These are phyloP conservation scores for Linyphia triangularis DNA, from an alignment of 2,888 invertebrate genomes.

Conservation along the genomic window DNA sequence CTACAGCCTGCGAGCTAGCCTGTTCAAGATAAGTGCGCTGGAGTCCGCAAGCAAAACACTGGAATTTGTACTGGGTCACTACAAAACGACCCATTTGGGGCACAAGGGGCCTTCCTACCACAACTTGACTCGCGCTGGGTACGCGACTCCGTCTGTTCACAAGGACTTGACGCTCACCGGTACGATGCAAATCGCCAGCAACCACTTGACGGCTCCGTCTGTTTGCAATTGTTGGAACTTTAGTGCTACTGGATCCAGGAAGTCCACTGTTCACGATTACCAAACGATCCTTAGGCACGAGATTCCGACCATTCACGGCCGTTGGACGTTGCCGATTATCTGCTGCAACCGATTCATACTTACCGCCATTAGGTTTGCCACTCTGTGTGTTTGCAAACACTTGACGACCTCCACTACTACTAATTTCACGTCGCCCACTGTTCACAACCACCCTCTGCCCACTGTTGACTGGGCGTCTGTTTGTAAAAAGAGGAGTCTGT, in stretches of 20 bases:
- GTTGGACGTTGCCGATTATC: no score
- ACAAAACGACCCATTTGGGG: not conserved
- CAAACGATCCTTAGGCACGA: no score
- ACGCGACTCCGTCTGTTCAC: not conserved
- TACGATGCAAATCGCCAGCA: not conserved
- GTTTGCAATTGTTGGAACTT: no score
- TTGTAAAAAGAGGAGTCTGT: not conserved
- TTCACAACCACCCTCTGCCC: no score
- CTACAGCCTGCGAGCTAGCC: not conserved
- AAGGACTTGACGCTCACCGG: not conserved
- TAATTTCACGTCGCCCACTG: no score
- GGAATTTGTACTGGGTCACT: conserved; percentile 2
- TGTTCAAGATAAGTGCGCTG: not conserved
- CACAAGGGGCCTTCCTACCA: not conserved
- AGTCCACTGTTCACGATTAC: no score
- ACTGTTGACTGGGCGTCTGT: not conserved
- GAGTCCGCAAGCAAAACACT: conserved; percentile 53
- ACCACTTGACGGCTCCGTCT: not conserved
- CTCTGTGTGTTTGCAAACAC: no score
- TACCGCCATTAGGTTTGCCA: no score
- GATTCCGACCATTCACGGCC: no score
- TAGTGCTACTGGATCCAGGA: no score
- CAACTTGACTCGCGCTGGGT: not conserved
- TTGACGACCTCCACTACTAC: no score
- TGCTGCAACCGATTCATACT: no score